Evolutionary conservation across 2,888 invertebrate genomes (phyloP), one percentile per base, ranked within the genome.

Genomic region (Charanyca ferruginea): DNA sequence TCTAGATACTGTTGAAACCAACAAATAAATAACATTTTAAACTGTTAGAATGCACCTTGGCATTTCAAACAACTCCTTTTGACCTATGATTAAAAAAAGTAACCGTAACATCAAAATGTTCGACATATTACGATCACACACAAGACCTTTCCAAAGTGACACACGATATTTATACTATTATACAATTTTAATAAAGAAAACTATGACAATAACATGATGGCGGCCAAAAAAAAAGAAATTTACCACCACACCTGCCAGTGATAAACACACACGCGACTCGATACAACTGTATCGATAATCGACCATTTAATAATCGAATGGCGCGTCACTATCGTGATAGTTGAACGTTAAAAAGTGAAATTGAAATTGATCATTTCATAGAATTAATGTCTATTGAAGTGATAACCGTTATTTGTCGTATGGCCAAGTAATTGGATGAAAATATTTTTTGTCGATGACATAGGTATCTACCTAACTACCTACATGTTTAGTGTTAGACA

Each of bases 201-300:
- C 67, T 69, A 61, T 76, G 76, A 85, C 78, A 86, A 73, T 76
- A 75, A 80, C 73, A 66, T 81, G 78, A 83, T 66, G 69, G 75
- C 61, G 66, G 60, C 52, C 59, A 73, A 77, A 79, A 79, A 81
- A 77, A 80, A 83, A 70, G 59, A 64, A 80, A 64, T 77, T 68
- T 61, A 63, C 65, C 66, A 60, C 73, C 83, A 78, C 91, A 91
- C 90, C 92, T 91, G 91, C 89, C 82, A 81, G 84, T 85, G 86
- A 85, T 79, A 71, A 79, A 80, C 84, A 83, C 90, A 91, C 92
- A 91, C 93, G 89, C 92, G 84, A 84, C 77, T 89, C 89, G 87
- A 92, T 90, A 89, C 89, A 87, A 91, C 89, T 86, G 85, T 89
- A 91, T 91, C 91, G 91, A 91, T 89, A 90, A 89, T 90, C 87